Conservation (phyloP, 2,797 vertebrate species). For the Discoglossus pictus region DNA sequence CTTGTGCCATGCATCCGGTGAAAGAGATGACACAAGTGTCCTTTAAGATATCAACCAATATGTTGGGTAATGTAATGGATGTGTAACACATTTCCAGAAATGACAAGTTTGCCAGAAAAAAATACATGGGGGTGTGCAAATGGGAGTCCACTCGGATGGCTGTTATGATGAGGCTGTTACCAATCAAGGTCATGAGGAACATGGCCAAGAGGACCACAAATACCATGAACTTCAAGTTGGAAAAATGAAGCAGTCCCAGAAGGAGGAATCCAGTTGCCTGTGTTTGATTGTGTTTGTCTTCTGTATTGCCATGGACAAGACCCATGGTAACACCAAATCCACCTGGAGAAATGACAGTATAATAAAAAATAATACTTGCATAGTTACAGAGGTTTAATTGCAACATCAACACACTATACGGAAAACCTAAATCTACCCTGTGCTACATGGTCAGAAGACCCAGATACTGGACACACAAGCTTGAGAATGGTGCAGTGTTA, state of each 20-base stretch:
- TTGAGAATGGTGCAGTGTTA: no score
- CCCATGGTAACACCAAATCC: no score
- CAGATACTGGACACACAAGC: no score
- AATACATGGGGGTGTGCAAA: slow-evolving; percentile 40
- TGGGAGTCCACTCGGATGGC: slow-evolving; percentile 1
- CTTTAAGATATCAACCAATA: slow-evolving; percentile 2
- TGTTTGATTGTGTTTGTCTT: background rate
- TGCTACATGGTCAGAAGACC: no score
- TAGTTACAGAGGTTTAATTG: no score
- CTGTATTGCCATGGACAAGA: background rate
- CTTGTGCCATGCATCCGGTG: slow-evolving; percentile 25
- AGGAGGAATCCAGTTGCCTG: slow-evolving; percentile 13
- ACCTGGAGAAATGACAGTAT: no score
- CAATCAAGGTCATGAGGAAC: slow-evolving; percentile 20
- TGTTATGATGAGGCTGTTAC: slow-evolving; percentile 31
- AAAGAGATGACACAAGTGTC: slow-evolving; percentile 23
- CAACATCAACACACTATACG: no score
- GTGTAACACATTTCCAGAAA: slow-evolving; percentile 35
- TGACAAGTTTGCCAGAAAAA: slow-evolving; percentile 30
- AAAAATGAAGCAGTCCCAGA: slow-evolving; percentile 11
- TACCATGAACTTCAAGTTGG: background rate
- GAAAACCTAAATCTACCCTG: no score
- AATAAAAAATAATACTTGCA: no score
- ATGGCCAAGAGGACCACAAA: slow-evolving; percentile 16
- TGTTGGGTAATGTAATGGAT: slow-evolving; percentile 28